Evolutionary conservation across 2,797 vertebrate genomes (phyloP).

Genomic region (Amniataba percoides): DNA sequence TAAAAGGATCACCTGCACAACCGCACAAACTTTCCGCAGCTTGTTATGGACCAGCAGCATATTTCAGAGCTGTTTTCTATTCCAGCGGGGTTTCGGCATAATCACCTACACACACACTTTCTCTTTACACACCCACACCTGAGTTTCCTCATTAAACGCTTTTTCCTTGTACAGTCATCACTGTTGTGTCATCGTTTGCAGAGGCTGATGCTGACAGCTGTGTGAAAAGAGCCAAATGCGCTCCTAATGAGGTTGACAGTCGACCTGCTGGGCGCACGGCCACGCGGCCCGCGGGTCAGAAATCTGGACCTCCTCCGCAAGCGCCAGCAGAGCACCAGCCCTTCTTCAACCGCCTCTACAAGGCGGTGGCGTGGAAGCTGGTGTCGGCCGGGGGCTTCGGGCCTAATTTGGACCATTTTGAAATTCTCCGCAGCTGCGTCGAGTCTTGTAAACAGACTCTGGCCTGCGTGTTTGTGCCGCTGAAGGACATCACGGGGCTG

Average conservation of each 20-base stretch:
- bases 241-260: slow-evolving; percentile 68
- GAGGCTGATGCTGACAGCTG: slow-evolving; percentile 70
- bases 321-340: slow-evolving; percentile 91
- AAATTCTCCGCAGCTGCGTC: slow-evolving; percentile 92
- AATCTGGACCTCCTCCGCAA: slow-evolving; percentile 78
- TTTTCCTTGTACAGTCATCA: slow-evolving; percentile 17
- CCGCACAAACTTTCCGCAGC: background rate
- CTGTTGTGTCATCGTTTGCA: slow-evolving; percentile 58
- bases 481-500: slow-evolving; percentile 95
- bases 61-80: background rate
- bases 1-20: background rate
- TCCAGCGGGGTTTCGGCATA: slow-evolving; percentile 29
- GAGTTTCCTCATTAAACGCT: slow-evolving; percentile 46
- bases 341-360: slow-evolving; percentile 98
- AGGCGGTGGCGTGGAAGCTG: slow-evolving; percentile 96
- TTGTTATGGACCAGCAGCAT: slow-evolving; percentile 1
- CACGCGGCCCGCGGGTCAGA: slow-evolving; percentile 50
- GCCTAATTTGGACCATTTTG: slow-evolving; percentile 92
- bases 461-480: slow-evolving; percentile 93
- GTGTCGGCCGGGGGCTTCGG: slow-evolving; percentile 96
- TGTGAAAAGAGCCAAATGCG: slow-evolving; percentile 74
- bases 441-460: slow-evolving; percentile 94
- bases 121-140: slow-evolving; percentile 26
- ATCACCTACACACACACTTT: slow-evolving; percentile 1
- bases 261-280: slow-evolving; percentile 47